These are phyloP conservation scores for Oenanthe oenanthe DNA, from an alignment of 2,113 vertebrate genomes.

Conservation along the genomic window DNA sequence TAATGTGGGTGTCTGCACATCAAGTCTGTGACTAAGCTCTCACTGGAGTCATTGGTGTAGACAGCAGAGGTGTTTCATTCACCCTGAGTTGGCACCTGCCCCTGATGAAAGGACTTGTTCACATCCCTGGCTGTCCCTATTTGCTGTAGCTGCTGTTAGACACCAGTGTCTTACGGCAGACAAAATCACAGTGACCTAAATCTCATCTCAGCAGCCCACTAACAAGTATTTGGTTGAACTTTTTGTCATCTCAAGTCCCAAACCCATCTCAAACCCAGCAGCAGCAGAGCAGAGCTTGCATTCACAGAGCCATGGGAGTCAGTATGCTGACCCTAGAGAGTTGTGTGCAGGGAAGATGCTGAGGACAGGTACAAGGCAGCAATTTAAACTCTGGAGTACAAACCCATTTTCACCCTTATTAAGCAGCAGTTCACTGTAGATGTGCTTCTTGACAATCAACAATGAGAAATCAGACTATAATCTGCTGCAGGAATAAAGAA, in stretches of 20 bases:
- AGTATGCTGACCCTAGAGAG: background rate
- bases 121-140: background rate
- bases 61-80: background rate
- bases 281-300: background rate
- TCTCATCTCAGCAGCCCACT: background rate
- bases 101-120: background rate
- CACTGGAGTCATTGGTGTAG: background rate
- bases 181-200: background rate
- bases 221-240: background rate
- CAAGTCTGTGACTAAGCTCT: background rate
- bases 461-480: background rate
- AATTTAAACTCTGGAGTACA: background rate
- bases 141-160: background rate
- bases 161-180: background rate
- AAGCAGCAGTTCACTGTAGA: background rate
- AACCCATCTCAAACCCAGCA: background rate
- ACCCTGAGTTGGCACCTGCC: background rate
- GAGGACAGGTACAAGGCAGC: background rate
- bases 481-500: background rate
- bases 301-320: rapidly evolving
- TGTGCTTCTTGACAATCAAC: background rate
- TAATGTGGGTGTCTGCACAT: background rate
- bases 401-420: background rate
- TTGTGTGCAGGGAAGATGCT: background rate
- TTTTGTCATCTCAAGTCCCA: background rate